Base-by-base conservation (phyloP, 2,113 vertebrate genomes). In the Phaethon lepturus region DNA sequence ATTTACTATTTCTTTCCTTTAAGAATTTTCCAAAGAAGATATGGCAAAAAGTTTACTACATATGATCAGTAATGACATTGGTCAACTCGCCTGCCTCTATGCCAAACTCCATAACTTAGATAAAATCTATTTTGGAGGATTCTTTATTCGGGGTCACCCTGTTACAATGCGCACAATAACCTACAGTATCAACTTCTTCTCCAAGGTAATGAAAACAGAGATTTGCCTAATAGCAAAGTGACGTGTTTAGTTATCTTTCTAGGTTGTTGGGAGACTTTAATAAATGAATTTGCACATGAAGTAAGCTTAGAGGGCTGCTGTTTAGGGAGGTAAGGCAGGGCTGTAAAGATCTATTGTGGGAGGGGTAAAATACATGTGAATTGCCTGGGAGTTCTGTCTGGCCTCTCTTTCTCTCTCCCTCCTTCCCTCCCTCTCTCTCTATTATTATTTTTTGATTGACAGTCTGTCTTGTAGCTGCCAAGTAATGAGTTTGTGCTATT, bases 21-120 rank as follows among this genome's bases (percentile, higher is more conserved):
- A 89, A 99, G 99, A 99, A 52, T 99, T 99, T 94, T 99, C 99
- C 94, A 99, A 99, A 98, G 99, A 99, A 97, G 99, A 99, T 92
- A 99, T 99, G 99, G 99, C 99, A 67, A 99, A 99, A 97, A 99
- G 99, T 42, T 98, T 99, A 64, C 98, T 99, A 6, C 99, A 99
- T 64, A 99, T 99, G 99, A 99, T 99, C 98, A 99, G 99, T 98
- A 99, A 99, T 10, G 99, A 99, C 98, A 99, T 99, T 7, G 99
- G 99, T 15, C 99, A 99, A 97, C 99, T 99, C 40, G 99, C 99
- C 95, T 99, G 99, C 88, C 99, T 99, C 23, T 98, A 99, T n/a
- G 99, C 99, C 23, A 98, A 97, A 87, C 99, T 99, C 13, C 99
- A 99, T 95, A 97, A 98, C 96, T 97, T 99, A 58, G 98, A 98